Evolutionary conservation across 2,888 invertebrate genomes (phyloP).

Genomic region (Thecophora atra): DNA sequence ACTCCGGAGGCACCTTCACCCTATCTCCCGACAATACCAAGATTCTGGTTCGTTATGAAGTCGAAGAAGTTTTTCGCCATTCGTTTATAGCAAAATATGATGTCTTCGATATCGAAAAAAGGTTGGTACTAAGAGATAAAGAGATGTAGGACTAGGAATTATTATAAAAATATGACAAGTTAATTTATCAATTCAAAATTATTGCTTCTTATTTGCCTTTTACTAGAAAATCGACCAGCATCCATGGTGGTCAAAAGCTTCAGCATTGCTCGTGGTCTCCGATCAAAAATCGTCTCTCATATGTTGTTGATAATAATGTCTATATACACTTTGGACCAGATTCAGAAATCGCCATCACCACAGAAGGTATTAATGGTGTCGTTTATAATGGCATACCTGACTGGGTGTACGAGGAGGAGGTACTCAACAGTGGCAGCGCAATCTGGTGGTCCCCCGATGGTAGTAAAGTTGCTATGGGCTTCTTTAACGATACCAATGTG

Average conservation of each 20-base stretch:
- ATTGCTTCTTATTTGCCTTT: not conserved
- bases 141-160: no score
- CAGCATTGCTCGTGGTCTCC: slow-evolving; percentile 74
- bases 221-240: slow-evolving; percentile 43
- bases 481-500: slow-evolving; percentile 77
- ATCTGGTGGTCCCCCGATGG: slow-evolving; percentile 83
- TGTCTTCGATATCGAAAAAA: slow-evolving; percentile 70
- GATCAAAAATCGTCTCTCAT: slow-evolving; percentile 69
- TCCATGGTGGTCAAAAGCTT: slow-evolving; percentile 69
- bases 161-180: no score
- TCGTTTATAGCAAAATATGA: slow-evolving; percentile 73
- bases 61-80: slow-evolving; percentile 70
- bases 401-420: slow-evolving; percentile 95
- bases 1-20: slow-evolving; percentile 56
- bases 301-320: slow-evolving; percentile 76
- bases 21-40: slow-evolving; percentile 62
- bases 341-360: slow-evolving; percentile 68
- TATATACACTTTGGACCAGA: slow-evolving; percentile 64
- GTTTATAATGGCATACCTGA: slow-evolving; percentile 87
- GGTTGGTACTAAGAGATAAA: no score
- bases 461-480: slow-evolving; percentile 74
- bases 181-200: not conserved
- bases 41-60: slow-evolving; percentile 58
- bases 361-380: slow-evolving; percentile 71
- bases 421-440: slow-evolving; percentile 75